Evolutionary conservation across 2,888 invertebrate species (phyloP).

Genomic region (Tigriopus californicus): DNA sequence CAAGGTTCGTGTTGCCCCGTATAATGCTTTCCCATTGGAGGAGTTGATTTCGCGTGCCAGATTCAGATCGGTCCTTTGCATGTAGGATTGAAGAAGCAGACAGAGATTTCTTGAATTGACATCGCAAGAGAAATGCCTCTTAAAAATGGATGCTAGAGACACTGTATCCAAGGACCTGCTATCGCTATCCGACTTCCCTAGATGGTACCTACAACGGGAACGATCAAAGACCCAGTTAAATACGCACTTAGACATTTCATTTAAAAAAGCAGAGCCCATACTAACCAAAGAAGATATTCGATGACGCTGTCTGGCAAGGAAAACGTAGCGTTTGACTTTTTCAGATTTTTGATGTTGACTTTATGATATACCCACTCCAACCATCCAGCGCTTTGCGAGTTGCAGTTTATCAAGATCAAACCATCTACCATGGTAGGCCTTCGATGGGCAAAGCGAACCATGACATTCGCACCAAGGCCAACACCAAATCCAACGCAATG

Average conservation of each 20-base stretch:
- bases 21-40: neutral
- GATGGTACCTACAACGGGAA: neutral
- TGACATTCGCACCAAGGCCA: constrained; percentile 87
- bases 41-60: constrained; percentile 51
- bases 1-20: constrained; percentile 33
- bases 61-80: constrained; percentile 67
- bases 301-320: constrained; percentile 3
- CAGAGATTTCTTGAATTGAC: constrained; percentile 87
- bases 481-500: constrained; percentile 66
- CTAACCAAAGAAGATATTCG: constrained; percentile 1
- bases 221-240: too few species aligned
- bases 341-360: constrained; percentile 6
- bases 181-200: neutral
- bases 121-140: constrained; percentile 15
- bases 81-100: constrained; percentile 75
- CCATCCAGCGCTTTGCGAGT: constrained; percentile 11
- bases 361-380: constrained; percentile 13
- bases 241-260: neutral
- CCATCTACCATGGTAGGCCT: constrained; percentile 15
- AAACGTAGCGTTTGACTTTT: neutral
- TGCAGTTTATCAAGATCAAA: constrained; percentile 10
- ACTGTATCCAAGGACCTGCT: neutral
- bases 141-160: neutral
- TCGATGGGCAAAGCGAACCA: constrained; percentile 68
- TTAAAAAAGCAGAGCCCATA: neutral